These are phyloP conservation scores for Rhadina sibilatrix DNA, from an alignment of 2,113 vertebrate genomes.

Conservation along the genomic window DNA sequence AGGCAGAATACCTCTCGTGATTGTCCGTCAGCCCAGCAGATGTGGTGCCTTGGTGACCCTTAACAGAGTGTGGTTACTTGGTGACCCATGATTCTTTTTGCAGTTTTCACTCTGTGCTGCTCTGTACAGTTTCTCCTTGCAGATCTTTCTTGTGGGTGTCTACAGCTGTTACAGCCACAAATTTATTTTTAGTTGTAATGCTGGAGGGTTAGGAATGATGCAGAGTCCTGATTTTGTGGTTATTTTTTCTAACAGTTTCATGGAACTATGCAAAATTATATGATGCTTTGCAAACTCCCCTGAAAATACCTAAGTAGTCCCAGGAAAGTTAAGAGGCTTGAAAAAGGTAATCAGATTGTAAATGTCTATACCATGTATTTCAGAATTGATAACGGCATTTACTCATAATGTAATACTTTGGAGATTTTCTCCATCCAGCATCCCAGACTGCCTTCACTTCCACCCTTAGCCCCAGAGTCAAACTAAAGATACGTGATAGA, in stretches of 20 bases:
- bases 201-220: background rate
- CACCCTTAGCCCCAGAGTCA: background rate
- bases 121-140: background rate
- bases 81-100: background rate
- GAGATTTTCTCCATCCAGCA: background rate
- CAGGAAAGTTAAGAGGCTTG: background rate
- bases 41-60: too few relatives aligned
- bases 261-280: background rate
- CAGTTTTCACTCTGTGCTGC: too few relatives aligned
- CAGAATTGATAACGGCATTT: background rate
- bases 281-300: background rate
- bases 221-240: background rate
- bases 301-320: background rate
- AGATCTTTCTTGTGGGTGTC: background rate
- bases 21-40: background rate
- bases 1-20: background rate
- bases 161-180: background rate
- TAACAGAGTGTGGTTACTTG: too few relatives aligned
- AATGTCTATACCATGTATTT: background rate
- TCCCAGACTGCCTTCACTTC: background rate
- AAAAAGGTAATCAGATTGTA: background rate
- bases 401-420: background rate
- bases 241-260: background rate
- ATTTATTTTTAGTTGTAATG: background rate
- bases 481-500: background rate